Conservation (phyloP, 1,140 invertebrate genomes). For the Arion vulgaris region DNA sequence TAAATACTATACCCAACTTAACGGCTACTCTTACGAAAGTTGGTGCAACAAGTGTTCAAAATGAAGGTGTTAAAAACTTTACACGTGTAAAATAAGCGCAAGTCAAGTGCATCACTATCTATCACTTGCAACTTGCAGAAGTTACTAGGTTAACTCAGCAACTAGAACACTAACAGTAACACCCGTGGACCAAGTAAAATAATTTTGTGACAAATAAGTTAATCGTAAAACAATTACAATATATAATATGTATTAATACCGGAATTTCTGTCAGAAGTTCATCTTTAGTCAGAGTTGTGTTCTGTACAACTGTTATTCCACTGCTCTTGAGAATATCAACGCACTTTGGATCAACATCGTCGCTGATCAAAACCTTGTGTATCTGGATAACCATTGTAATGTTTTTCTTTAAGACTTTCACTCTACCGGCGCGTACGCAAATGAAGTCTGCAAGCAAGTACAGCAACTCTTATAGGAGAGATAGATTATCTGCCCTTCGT, state of each 20-base stretch:
- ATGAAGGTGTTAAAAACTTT: too few species aligned
- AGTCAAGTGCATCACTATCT: too few species aligned
- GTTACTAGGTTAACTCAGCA: too few species aligned
- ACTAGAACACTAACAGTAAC: neutral
- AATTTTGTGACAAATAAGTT: too few species aligned
- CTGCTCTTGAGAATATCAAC: conserved; percentile 83
- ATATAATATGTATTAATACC: too few species aligned
- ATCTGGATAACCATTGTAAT: conserved; percentile 63
- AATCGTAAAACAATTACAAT: too few species aligned
- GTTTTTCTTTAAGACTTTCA: neutral
- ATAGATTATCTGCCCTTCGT: neutral
- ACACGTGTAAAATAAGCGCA: too few species aligned
- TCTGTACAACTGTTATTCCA: conserved; percentile 85
- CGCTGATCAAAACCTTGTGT: conserved; percentile 87
- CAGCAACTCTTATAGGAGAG: neutral
- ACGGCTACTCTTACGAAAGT: too few species aligned
- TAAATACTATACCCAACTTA: too few species aligned
- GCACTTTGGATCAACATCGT: conserved; percentile 91
- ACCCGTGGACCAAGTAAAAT: neutral
- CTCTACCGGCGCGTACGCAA: neutral
- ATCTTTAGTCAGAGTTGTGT: conserved; percentile 86
- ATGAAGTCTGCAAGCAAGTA: neutral
- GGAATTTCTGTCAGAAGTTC: conserved; percentile 88
- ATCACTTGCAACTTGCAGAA: too few species aligned
- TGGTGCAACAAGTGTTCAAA: too few species aligned